These are phyloP conservation scores for Urophycis tenuis DNA, from an alignment of 2,797 vertebrate species.

Conservation along the genomic window DNA sequence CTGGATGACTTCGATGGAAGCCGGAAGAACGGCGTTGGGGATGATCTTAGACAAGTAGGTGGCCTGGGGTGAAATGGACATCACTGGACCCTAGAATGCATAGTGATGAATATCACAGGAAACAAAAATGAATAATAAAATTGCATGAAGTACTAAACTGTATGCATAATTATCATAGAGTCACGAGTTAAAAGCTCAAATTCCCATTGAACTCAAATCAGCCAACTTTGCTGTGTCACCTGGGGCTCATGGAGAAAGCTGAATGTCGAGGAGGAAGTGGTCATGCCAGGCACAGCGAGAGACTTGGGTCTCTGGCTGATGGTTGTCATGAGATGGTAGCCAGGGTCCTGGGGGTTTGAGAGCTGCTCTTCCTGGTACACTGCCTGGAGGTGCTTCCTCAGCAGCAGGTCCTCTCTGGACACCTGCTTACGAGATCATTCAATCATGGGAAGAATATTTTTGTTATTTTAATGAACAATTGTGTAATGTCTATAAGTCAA, in stretches of 20 bases:
- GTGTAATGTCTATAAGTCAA: background rate
- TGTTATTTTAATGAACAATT: background rate
- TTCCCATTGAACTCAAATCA: background rate
- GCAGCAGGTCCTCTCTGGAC: slow-evolving; percentile 65
- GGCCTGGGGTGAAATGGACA: slow-evolving; percentile 97
- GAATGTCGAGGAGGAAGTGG: slow-evolving; percentile 61
- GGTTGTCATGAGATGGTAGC: slow-evolving; percentile 52
- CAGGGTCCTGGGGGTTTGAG: slow-evolving; percentile 57
- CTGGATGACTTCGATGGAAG: slow-evolving; percentile 88
- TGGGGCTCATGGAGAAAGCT: slow-evolving; percentile 69
- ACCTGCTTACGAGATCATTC: slow-evolving; percentile 43
- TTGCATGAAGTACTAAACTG: background rate
- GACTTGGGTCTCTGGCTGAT: slow-evolving; percentile 82
- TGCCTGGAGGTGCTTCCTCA: slow-evolving; percentile 74
- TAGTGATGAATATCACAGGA: background rate
- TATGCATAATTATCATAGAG: background rate
- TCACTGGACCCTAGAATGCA: slow-evolving; percentile 75
- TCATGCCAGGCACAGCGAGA: slow-evolving; percentile 85
- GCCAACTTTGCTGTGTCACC: slow-evolving; percentile 33
- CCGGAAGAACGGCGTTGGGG: slow-evolving; percentile 87
- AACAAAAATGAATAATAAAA: no score
- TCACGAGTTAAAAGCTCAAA: background rate
- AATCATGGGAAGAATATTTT: background rate
- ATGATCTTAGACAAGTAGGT: slow-evolving; percentile 97
- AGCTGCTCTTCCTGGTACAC: slow-evolving; percentile 76